These are phyloP conservation scores for Horisme vitalbata DNA, from an alignment of 2,888 invertebrate genomes.

Conservation along the genomic window DNA sequence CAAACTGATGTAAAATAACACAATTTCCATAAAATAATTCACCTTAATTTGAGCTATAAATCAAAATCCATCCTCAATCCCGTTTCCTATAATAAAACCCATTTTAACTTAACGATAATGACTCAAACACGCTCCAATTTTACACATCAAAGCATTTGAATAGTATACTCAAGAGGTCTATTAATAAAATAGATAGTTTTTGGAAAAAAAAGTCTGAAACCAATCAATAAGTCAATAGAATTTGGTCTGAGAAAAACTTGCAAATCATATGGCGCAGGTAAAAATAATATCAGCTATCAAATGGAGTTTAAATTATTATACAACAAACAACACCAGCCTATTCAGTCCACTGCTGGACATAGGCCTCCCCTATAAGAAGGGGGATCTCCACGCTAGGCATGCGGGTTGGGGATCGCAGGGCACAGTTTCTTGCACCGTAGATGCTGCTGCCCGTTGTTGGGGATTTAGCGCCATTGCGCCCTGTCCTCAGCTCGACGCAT, in stretches of 20 bases:
- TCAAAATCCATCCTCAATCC: neutral
- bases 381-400: too few species aligned
- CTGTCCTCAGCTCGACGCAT: too few species aligned
- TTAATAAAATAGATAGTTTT: slow-evolving; percentile 1
- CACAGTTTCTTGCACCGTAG: too few species aligned
- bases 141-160: slow-evolving; percentile 21
- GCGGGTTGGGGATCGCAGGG: too few species aligned
- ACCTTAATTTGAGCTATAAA: neutral
- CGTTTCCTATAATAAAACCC: slow-evolving; percentile 21
- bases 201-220: neutral
- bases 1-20: too few species aligned
- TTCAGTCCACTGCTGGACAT: too few species aligned
- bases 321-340: too few species aligned
- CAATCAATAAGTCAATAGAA: slow-evolving; percentile 5
- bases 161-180: neutral
- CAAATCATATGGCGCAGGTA: slow-evolving; percentile 15
- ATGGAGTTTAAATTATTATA: too few species aligned
- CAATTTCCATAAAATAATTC: too few species aligned
- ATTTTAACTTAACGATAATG: slow-evolving; percentile 25
- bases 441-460: too few species aligned
- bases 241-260: slow-evolving; percentile 3
- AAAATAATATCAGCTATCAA: slow-evolving; percentile 11
- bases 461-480: too few species aligned
- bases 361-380: too few species aligned
- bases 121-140: slow-evolving; percentile 20